Evolutionary conservation across 2,888 invertebrate genomes (phyloP).

Genomic region (Yponomeuta sedellus): DNA sequence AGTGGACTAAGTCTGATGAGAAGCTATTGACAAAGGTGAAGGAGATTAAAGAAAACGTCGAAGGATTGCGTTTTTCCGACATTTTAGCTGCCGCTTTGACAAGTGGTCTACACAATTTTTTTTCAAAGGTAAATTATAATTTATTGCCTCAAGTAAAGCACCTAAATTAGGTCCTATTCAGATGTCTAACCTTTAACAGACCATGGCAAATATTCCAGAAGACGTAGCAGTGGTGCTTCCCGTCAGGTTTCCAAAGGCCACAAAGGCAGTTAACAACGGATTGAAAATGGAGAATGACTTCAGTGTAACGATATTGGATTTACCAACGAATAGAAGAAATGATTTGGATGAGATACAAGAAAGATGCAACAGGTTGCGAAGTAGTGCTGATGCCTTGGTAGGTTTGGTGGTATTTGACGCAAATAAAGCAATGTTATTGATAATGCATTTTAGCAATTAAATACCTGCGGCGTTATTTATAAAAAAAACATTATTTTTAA

Average conservation of each 20-base stretch:
- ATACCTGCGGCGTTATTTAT: no score
- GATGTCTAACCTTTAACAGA: conserved; percentile 31
- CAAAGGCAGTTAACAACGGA: conserved; percentile 22
- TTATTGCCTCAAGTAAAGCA: not conserved
- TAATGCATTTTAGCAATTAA: no score
- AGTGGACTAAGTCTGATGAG: conserved; percentile 51
- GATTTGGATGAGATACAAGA: conserved; percentile 39
- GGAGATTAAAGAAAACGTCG: conserved; percentile 40
- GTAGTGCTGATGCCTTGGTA: conserved; percentile 58
- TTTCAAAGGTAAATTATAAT: conserved; percentile 40
- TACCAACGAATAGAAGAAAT: conserved; percentile 45
- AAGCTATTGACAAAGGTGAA: conserved; percentile 49
- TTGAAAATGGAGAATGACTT: conserved; percentile 59
- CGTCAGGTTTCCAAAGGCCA: conserved; percentile 36
- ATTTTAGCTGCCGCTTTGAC: conserved; percentile 66
- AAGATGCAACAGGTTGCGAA: conserved; percentile 43
- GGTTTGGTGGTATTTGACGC: conserved; percentile 28
- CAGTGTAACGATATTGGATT: conserved; percentile 62
- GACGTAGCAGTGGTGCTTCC: conserved; percentile 47
- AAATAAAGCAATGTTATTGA: no score
- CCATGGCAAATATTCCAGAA: conserved; percentile 37
- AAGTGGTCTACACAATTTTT: conserved; percentile 58
- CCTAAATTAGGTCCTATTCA: not conserved
- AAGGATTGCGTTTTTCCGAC: conserved; percentile 58
- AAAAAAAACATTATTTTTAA: no score